Base-by-base conservation (phyloP, 2,888 invertebrate species). In the Cryptocephalus primarius region DNA sequence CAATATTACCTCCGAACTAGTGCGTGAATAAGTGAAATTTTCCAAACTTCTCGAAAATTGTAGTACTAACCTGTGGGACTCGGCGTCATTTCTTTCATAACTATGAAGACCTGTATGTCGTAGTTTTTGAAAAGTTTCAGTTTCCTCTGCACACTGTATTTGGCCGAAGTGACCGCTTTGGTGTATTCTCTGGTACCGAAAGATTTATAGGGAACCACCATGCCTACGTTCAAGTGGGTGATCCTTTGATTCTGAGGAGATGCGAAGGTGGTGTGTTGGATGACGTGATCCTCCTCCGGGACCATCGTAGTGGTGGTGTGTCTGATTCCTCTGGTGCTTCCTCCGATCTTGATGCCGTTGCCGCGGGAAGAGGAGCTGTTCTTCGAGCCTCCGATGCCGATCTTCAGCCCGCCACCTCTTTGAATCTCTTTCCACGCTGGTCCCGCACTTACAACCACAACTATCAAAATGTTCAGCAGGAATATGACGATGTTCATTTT, bases 161-260 rank as follows among this genome's bases (percentile, higher is more conserved):
- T 78, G 38, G 85, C 83, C 44, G 75, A 77, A 50, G 80, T 80
- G 51, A 82, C 80, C 47, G 84, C 83, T 63, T 80, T 82, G 47
- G 77, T 79, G 68, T 84, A 85, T 63, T 83, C 84, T 48, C 85
- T 75, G 49, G 78, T 77, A 54, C 83, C 83, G 66, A 87, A 88
- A 54, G 80, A 78, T 63, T 84, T 85, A 64, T 84, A 80, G 9
- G 88, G 87, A 58, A 87, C 80, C 55, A 87, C 80, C 65, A 87
- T 77, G 40, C 86, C 87, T 56, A 86, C 80, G 66, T 80, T 73
- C 32, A 42, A 32, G 9, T 44, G 48, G n/a, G 6, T 32, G 36
- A 36, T 12, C 36, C 4, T 2, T 2, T 36, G 11, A 6, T 12
- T 12, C 36, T 36, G 36, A 11, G 59, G 58, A 9, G 60, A 59